Percentiles rank a stretch among this genome's conserved stretches.
Evolutionary conservation across 2,888 invertebrate species (phyloP).

Genomic region (Chrysodeixis includens): DNA sequence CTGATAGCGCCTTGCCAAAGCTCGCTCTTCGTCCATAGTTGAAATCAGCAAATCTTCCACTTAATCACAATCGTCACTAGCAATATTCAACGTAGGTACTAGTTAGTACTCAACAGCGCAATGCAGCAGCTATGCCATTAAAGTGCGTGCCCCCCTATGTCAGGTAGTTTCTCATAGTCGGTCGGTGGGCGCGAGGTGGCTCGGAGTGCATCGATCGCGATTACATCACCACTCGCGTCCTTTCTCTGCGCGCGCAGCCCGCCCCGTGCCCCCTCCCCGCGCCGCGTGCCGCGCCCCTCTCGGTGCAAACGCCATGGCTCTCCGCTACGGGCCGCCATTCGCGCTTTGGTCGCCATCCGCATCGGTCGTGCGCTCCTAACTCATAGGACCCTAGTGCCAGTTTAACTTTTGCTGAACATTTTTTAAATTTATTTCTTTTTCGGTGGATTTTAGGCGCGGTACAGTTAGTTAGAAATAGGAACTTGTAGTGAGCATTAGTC

Average conservation of each 20-base stretch:
- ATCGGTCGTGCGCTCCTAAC: constrained; percentile 71
- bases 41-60: constrained; percentile 32
- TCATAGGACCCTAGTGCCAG: constrained; percentile 69
- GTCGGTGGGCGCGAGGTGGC: constrained; percentile 64
- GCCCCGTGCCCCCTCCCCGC: constrained; percentile 66
- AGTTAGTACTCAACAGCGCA: constrained; percentile 18
- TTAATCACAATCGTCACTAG: constrained; percentile 36
- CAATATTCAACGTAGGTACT: constrained; percentile 11
- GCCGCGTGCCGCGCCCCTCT: constrained; percentile 68
- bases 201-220: constrained; percentile 87
- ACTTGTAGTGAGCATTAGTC: constrained; percentile 67
- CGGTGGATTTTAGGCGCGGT: constrained; percentile 57
- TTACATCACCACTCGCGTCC: constrained; percentile 88
- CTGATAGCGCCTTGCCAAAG: constrained; percentile 51
- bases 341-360: constrained; percentile 79
- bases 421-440: constrained; percentile 66
- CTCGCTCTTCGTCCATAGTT: constrained; percentile 24
- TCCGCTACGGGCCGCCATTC: constrained; percentile 82
- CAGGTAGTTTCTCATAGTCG: constrained; percentile 40
- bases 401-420: constrained; percentile 73
- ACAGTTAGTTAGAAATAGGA: constrained; percentile 55
- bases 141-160: constrained; percentile 22
- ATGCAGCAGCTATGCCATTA: constrained; percentile 19
- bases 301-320: constrained; percentile 73
- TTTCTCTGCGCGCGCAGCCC: constrained; percentile 87